Evolutionary conservation across 2,797 vertebrate species (phyloP), one percentile per base, ranked within the genome.

Genomic region (Bufotes viridis): DNA sequence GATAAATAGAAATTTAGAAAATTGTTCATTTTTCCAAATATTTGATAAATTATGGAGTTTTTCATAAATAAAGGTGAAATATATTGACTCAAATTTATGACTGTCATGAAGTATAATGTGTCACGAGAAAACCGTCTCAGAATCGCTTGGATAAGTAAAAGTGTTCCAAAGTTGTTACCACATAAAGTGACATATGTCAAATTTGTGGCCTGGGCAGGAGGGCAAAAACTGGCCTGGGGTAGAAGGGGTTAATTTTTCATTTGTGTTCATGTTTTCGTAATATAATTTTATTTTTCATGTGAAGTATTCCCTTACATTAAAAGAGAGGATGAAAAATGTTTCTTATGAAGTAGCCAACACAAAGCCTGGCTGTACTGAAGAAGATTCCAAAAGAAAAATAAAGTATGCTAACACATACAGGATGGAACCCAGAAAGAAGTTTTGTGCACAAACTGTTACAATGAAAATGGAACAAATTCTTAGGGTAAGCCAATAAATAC

Each of bases 191-290:
- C 29, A 29, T 29, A 29, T 29, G 29, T 29, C 29, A 29, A 29
- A 29, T 29, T 29, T 29, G 29, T 2, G 2, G 2, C 1, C 1
- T 1, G 2, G 1, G 29, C 1, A 1, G 1, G 1, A 2, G 29
- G 29, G 29, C 3, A 3, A 34, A 34, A 34, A 34, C 29, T 34
- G 29, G 29, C 29, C 29, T 34, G 29, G 29, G 2, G 29, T 34
- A 34, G 29, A 34, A 34, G 29, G 7, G 3, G 2, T 67, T 67
- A 11, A 1, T 67, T 67, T 67, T 26, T 67, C 10, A 67, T 24
- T n/a, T 65, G 20, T n/a, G 22, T 65, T 65, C 1, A 65, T 65
- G 61, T n/a, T 65, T 65, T n/a, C 61, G 1, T n/a, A 61, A 63
- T n/a, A n/a, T n/a, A 22, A n/a, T 26, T 26, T 67, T 24, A 1